These are phyloP conservation scores for Cancer borealis DNA, from an alignment of 2,888 invertebrate genomes.

Conservation along the genomic window DNA sequence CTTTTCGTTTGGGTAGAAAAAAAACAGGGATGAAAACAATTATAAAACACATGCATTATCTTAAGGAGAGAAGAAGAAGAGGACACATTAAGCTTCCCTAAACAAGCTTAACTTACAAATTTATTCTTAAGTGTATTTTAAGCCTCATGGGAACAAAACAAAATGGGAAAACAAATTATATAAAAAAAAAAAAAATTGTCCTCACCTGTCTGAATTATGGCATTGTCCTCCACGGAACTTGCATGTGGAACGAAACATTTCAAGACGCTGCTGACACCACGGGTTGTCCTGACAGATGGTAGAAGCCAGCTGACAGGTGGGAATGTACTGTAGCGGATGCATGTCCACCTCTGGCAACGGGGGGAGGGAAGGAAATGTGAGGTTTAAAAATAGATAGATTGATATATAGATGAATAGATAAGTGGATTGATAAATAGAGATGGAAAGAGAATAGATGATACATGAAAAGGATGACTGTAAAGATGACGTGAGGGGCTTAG, in stretches of 20 bases:
- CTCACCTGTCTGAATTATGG: slow-evolving; percentile 74
- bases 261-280: slow-evolving; percentile 72
- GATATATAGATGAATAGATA: background rate
- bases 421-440: background rate
- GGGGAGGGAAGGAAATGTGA: background rate
- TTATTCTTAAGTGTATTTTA: too few species aligned
- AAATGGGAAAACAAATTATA: background rate
- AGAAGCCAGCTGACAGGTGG: slow-evolving; percentile 72
- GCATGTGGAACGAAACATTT: slow-evolving; percentile 72
- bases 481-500: background rate
- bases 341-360: slow-evolving; percentile 73
- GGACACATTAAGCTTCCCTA: too few species aligned
- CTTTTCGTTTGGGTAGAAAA: too few species aligned
- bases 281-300: slow-evolving; percentile 75
- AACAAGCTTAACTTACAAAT: too few species aligned
- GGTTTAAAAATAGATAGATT: background rate
- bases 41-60: too few species aligned
- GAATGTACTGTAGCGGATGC: slow-evolving; percentile 75
- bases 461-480: background rate
- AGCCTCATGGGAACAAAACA: background rate
- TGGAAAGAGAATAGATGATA: background rate
- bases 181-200: background rate
- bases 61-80: too few species aligned
- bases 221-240: slow-evolving; percentile 72
- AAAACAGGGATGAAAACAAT: too few species aligned